These are phyloP conservation scores for Oncorhynchus nerka DNA, from an alignment of 2,113 vertebrate species.

Conservation along the genomic window DNA sequence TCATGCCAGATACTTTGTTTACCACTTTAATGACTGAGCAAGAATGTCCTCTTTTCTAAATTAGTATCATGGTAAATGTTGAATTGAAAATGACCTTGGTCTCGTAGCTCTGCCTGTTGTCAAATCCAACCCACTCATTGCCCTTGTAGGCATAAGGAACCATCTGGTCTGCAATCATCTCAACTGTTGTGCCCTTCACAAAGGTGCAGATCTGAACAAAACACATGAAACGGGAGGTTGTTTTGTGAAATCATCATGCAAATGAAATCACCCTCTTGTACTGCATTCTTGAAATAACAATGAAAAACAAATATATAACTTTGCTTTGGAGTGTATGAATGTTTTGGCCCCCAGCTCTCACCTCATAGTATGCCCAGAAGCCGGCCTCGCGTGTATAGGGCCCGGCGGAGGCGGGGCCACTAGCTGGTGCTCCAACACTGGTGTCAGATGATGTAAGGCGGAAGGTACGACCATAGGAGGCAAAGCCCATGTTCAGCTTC, in stretches of 20 bases:
- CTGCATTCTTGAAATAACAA: not conserved
- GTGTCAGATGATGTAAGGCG: conserved; percentile 58
- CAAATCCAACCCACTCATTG: conserved; percentile 81
- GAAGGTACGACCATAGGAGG: conserved; percentile 81
- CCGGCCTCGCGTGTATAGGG: conserved; percentile 77
- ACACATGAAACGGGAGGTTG: not conserved
- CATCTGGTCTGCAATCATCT: conserved; percentile 76
- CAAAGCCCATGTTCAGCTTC: conserved; percentile 81
- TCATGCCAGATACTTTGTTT: too few species aligned
- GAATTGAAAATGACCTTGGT: conserved; percentile 67
- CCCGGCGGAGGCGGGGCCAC: conserved; percentile 75
- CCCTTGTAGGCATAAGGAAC: conserved; percentile 80
- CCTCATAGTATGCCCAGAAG: conserved; percentile 84
- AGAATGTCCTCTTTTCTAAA: not conserved
- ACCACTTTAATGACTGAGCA: not conserved
- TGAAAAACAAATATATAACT: not conserved
- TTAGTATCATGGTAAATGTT: not conserved
- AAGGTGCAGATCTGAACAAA: conserved; percentile 76
- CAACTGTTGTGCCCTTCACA: conserved; percentile 51
- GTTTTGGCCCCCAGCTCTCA: conserved; percentile 29
- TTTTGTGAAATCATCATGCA: not conserved
- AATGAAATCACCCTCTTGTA: not conserved
- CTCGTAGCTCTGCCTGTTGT: conserved; percentile 71
- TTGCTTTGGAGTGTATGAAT: not conserved
- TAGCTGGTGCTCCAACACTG: conserved; percentile 64